Base-by-base conservation (phyloP, 2,113 vertebrate genomes). In the Benitochromis conjunctus region DNA sequence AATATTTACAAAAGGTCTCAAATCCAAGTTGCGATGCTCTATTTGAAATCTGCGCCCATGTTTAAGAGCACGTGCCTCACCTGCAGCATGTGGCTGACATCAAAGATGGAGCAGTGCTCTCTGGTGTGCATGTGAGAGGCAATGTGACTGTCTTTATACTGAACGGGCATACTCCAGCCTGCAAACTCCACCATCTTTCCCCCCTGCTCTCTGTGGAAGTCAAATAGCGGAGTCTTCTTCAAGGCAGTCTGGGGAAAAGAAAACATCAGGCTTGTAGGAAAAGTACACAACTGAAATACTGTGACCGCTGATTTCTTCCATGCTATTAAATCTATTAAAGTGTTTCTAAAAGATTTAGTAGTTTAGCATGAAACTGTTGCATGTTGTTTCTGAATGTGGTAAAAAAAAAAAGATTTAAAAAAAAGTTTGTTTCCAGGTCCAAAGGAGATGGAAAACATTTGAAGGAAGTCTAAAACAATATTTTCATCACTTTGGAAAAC, bases 51-150 rank as follows among this genome's bases (percentile, higher is more conserved):
- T 31, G 31, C 14, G n/a, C 11, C 12, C 12, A 36, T 5, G 21
- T 26, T 43, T n/a, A 13, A 19, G 3, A 14, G 24, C 7, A 2
- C 12, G 2, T 4, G 9, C 10, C 81, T 87, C 57, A 95, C 95
- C 94, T 95, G 94, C 78, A 95, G 92, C 95, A 95, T 95, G 93
- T 95, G 95, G 79, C 95, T 94, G 88, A 95, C 95, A 9, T 95
- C 95, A 2, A 95, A 95, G 83, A 95, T 89, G 88, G 95, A 94
- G 91, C 94, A 94, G 91, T 92, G 95, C 74, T 93, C 85, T 83
- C 95, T 91, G 90, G 92, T 92, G 94, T 95, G 94, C 92, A 92
- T 90, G 92, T 94, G 94, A 3, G 95, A 94, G 34, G 21, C 79
- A 58, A 95, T 93, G 92, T 95, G 95, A 18, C 94, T 94, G 89